These are phyloP conservation scores for Alentia gelatinosa DNA, from an alignment of 2,888 invertebrate species.

Conservation along the genomic window DNA sequence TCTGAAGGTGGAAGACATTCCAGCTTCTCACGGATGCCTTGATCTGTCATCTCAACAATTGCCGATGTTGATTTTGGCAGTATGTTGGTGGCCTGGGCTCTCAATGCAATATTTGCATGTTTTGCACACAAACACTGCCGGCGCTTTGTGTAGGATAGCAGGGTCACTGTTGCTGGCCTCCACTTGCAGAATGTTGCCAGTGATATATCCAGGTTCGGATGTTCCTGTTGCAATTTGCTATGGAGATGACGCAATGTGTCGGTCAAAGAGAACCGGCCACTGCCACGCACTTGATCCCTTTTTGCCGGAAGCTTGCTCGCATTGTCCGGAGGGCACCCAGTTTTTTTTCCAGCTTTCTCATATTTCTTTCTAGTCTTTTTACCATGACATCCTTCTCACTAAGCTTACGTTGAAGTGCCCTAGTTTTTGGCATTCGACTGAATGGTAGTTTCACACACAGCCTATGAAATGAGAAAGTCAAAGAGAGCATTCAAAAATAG, in stretches of 20 bases:
- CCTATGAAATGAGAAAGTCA: background rate
- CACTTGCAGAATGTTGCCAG: background rate
- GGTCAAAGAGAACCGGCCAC: background rate
- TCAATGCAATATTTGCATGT: background rate
- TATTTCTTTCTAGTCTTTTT: background rate
- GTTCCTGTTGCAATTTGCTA: background rate
- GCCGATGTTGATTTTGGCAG: background rate
- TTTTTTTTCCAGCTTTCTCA: background rate
- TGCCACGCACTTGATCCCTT: background rate
- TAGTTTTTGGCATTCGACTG: background rate
- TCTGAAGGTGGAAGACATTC: background rate
- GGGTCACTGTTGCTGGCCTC: background rate
- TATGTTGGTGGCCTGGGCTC: background rate
- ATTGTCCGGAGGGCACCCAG: background rate
- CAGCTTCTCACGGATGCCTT: background rate
- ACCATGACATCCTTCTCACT: background rate
- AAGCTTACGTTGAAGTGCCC: background rate
- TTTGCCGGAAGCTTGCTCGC: background rate
- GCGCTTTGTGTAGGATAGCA: background rate
- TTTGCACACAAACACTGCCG: background rate
- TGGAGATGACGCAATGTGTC: background rate
- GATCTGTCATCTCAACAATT: background rate
- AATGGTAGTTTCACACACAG: background rate
- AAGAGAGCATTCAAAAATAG: no score
- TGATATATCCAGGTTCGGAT: background rate